Conservation (phyloP, 2,113 vertebrate species). For the Cyprinus carpio region DNA sequence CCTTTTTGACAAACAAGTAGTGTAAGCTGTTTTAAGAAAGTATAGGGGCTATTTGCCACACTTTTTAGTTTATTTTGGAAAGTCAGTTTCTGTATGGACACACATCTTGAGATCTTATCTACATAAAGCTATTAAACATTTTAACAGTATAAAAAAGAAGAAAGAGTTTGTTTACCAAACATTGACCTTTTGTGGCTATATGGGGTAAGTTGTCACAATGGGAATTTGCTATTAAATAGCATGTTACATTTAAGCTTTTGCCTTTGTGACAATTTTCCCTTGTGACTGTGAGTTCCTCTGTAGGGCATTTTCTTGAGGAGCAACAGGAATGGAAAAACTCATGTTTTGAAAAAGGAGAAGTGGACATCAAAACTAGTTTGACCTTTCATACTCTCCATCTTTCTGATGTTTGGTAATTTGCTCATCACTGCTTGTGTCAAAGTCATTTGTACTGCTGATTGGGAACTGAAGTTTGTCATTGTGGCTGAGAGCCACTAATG, state of each 20-base stretch:
- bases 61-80: background rate
- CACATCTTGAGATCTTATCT: background rate
- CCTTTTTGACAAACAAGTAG: background rate
- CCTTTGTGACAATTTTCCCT: background rate
- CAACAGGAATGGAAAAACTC: background rate
- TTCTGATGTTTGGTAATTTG: constrained; percentile 21
- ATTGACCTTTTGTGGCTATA: background rate
- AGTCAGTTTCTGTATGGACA: background rate
- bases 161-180: background rate
- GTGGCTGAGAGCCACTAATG: constrained; percentile 20
- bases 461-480: constrained; percentile 6
- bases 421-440: background rate
- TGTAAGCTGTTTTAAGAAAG: no score
- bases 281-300: background rate
- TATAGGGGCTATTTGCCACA: background rate
- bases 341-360: background rate
- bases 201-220: background rate
- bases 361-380: background rate
- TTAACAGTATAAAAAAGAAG: background rate
- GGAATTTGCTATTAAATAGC: background rate
- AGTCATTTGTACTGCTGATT: constrained; percentile 27
- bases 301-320: background rate
- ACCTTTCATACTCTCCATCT: background rate
- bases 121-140: no score
- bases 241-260: background rate